Evolutionary conservation across 30 jellyfish, hydroid and myxozoan species (phyloP), one percentile per base, ranked within the genome.

Genomic region (Clytia hemisphaerica): DNA sequence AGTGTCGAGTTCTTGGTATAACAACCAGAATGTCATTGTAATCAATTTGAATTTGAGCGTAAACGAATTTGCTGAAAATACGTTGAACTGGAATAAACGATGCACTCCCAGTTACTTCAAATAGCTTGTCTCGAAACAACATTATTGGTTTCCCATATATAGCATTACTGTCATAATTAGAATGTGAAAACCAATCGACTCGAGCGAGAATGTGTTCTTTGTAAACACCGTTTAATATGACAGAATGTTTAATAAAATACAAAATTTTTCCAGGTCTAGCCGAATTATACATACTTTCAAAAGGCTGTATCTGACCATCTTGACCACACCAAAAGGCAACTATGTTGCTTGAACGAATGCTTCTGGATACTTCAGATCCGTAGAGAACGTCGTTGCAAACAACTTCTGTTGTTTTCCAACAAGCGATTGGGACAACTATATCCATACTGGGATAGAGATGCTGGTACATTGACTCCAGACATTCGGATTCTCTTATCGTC

Each of bases 271-370:
- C 65, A 7, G 65, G 65, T 9, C 28, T 14, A 7, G 65, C 28
- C 14, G 14, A n/a, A n/a, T n/a, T n/a, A n/a, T n/a, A n/a, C n/a
- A n/a, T n/a, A n/a, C n/a, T n/a, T n/a, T n/a, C n/a, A n/a, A n/a
- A n/a, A n/a, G n/a, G n/a, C n/a, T n/a, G n/a, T n/a, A n/a, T n/a
- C n/a, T n/a, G n/a, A n/a, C n/a, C n/a, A n/a, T n/a, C n/a, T n/a
- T n/a, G 10, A 50, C 28, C 65, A 50, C 10, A 15, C 65, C 65
- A 50, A 50, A 50, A 50, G 6, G 65, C 65, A 14, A 50, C 22
- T 7, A 50, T 21, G 28, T 50, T 7, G 14, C 28, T 6, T 50
- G 65, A 50, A 7, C 28, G 14, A 7, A 14, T 21, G 28, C 28
- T 50, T 21, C 65, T 15, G 10, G 65, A 50, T 50, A 9, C 28